phyloP scores from a whole-genome alignment of 2,888 invertebrate genomes.

The Sabellastarte sp. region DNA sequence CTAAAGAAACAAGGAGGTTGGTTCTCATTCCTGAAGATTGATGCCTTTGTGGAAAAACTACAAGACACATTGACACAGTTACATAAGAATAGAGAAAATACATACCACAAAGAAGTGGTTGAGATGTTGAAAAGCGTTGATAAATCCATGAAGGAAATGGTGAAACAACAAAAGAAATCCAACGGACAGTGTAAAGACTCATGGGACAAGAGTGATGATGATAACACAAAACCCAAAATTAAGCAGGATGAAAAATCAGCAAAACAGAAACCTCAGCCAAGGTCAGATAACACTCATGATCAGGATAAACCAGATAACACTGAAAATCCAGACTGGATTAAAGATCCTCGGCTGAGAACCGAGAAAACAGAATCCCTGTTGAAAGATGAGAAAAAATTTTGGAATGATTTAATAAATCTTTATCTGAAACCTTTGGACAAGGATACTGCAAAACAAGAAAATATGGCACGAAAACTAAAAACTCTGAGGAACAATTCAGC shows the following conservation, averaged over 20 bases:
- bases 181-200: neutral
- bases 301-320: slow-evolving; percentile 5
- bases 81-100: neutral
- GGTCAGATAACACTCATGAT: neutral
- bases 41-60: neutral
- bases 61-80: neutral
- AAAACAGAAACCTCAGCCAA: neutral
- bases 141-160: neutral
- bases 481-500: slow-evolving; percentile 83
- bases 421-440: slow-evolving; percentile 92
- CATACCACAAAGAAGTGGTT: neutral
- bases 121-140: neutral
- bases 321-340: slow-evolving; percentile 16
- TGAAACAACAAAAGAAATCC: neutral
- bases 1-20: neutral
- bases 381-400: slow-evolving; percentile 79
- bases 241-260: neutral
- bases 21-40: neutral
- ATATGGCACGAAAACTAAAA: slow-evolving; percentile 66
- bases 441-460: slow-evolving; percentile 68
- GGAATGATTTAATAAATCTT: slow-evolving; percentile 84
- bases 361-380: slow-evolving; percentile 9
- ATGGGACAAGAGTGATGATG: neutral
- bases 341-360: slow-evolving; percentile 8
- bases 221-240: neutral